Conservation (phyloP, 2,797 vertebrate genomes). For the Aythya fuligula region DNA sequence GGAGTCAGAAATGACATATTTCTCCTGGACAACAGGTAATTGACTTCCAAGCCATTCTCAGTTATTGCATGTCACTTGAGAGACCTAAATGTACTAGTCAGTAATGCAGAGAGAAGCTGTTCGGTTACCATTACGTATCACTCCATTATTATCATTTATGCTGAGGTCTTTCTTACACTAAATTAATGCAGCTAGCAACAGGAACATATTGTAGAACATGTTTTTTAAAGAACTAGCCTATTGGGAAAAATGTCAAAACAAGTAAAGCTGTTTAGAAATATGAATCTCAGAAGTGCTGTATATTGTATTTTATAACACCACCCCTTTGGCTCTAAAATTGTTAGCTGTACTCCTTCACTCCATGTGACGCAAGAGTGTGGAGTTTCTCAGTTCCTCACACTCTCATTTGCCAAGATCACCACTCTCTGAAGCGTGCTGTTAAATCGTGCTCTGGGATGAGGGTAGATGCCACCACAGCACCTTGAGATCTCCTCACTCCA, state of each 20-base stretch:
- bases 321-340: neutral
- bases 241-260: neutral
- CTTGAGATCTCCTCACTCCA: neutral
- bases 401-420: neutral
- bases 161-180: neutral
- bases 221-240: neutral
- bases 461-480: neutral
- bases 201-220: neutral
- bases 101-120: neutral
- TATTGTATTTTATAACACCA: neutral
- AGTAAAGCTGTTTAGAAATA: neutral
- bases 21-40: neutral
- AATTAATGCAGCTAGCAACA: neutral
- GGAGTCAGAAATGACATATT: neutral
- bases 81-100: neutral
- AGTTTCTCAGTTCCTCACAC: neutral
- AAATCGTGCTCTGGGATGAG: neutral
- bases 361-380: rapidly evolving
- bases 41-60: constrained; percentile 12
- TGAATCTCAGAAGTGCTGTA: neutral
- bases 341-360: neutral
- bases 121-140: neutral
- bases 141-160: neutral
- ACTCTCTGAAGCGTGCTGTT: neutral
- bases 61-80: neutral